phyloP scores from a whole-genome alignment of 2,888 invertebrate species.

The Andrena bicolor region DNA sequence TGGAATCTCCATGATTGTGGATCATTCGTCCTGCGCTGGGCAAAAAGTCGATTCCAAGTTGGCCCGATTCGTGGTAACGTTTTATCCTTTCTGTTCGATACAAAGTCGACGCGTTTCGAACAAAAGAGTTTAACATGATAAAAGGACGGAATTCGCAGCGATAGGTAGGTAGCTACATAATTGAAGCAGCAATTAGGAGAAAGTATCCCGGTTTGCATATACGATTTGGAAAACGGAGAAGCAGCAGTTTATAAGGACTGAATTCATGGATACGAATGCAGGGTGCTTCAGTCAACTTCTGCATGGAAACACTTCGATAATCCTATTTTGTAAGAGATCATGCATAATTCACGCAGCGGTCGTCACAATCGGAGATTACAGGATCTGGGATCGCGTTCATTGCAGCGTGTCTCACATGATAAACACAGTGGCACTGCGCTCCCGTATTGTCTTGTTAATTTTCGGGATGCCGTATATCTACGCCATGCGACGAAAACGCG shows the following conservation, averaged over 20 bases:
- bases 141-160: too few relatives aligned
- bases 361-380: conserved; percentile 59
- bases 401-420: conserved; percentile 46
- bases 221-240: not conserved
- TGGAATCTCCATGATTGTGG: conserved; percentile 57
- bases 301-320: conserved; percentile 39
- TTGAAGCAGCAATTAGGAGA: conserved; percentile 5
- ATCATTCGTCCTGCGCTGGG: conserved; percentile 37
- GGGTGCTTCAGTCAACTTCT: not conserved
- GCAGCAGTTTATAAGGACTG: not conserved
- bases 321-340: conserved; percentile 45
- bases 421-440: conserved; percentile 28
- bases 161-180: not conserved
- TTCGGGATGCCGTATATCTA: not conserved
- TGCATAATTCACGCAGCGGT: conserved; percentile 57
- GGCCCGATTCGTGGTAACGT: conserved; percentile 29
- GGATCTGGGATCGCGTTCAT: conserved; percentile 52
- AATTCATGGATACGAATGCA: not conserved
- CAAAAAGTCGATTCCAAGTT: conserved; percentile 65
- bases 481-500: not conserved
- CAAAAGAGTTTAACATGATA: not conserved
- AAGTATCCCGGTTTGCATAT: conserved; percentile 2
- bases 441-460: conserved; percentile 57
- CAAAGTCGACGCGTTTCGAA: conserved; percentile 4
- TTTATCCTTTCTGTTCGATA: conserved; percentile 12